Evolutionary conservation across 1,140 invertebrate genomes (phyloP).

Genomic region (Coboldia fuscipes): DNA sequence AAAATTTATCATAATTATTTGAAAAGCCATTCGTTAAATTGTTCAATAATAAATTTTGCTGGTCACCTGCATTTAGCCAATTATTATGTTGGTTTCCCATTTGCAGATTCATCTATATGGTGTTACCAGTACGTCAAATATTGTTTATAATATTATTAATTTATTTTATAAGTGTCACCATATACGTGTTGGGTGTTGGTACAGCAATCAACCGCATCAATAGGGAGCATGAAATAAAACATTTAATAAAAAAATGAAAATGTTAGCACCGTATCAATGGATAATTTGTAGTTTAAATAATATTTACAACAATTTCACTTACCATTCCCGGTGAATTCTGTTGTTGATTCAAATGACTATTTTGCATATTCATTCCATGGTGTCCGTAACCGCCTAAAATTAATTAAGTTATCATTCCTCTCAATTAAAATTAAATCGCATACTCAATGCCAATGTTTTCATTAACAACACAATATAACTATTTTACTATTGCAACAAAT

Average conservation of each 20-base stretch:
- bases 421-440: constrained; percentile 5
- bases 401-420: neutral
- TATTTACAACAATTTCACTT: constrained; percentile 20
- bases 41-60: constrained; percentile 2
- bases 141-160: neutral
- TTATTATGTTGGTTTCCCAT: neutral
- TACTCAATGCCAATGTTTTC: constrained; percentile 10
- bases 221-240: neutral
- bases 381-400: constrained; percentile 6
- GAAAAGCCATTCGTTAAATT: constrained; percentile 3
- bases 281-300: constrained; percentile 20
- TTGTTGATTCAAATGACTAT: constrained; percentile 12
- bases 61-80: neutral
- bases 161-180: neutral
- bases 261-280: constrained; percentile 17
- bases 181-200: neutral
- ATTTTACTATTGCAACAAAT: neutral
- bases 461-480: neutral
- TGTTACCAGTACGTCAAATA: neutral
- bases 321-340: constrained; percentile 17
- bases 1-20: constrained; percentile 1
- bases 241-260: neutral
- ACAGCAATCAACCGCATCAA: neutral
- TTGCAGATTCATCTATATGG: constrained; percentile 1
- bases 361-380: constrained; percentile 11